These are phyloP conservation scores for Verasper variegatus DNA, from an alignment of 2,113 vertebrate genomes.

Conservation along the genomic window DNA sequence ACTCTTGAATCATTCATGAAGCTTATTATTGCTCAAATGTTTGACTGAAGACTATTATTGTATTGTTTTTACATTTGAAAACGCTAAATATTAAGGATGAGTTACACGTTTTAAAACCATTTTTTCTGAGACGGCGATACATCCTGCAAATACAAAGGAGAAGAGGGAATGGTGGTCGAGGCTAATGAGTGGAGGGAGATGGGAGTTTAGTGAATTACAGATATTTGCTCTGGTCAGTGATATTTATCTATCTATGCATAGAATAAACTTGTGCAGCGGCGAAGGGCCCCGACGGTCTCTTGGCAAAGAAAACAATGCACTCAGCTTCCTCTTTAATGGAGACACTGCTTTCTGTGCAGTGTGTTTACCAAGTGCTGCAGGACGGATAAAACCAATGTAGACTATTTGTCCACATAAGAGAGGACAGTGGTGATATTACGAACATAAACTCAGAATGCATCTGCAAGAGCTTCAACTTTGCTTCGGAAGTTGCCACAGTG, in stretches of 20 bases:
- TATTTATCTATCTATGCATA: conserved; percentile 54
- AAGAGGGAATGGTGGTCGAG: conserved; percentile 35
- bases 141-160: conserved; percentile 43
- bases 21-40: conserved; percentile 46
- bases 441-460: background rate
- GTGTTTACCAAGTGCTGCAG: conserved; percentile 17
- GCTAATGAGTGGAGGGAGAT: conserved; percentile 57
- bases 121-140: conserved; percentile 28
- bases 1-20: conserved; percentile 56
- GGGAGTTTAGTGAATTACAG: conserved; percentile 53
- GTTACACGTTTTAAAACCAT: conserved; percentile 35
- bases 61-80: conserved; percentile 39
- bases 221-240: conserved; percentile 50
- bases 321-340: conserved; percentile 25
- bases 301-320: conserved; percentile 27
- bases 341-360: conserved; percentile 2
- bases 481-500: background rate
- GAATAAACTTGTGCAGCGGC: conserved; percentile 38
- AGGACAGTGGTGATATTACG: background rate
- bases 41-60: conserved; percentile 43
- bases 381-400: conserved; percentile 3
- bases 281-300: conserved; percentile 22
- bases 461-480: background rate
- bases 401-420: background rate
- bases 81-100: conserved; percentile 39